Percentiles rank a stretch among this genome's conserved stretches.
phyloP scores from a whole-genome alignment of 2,797 vertebrate genomes.

The Pelobates cultripes region DNA sequence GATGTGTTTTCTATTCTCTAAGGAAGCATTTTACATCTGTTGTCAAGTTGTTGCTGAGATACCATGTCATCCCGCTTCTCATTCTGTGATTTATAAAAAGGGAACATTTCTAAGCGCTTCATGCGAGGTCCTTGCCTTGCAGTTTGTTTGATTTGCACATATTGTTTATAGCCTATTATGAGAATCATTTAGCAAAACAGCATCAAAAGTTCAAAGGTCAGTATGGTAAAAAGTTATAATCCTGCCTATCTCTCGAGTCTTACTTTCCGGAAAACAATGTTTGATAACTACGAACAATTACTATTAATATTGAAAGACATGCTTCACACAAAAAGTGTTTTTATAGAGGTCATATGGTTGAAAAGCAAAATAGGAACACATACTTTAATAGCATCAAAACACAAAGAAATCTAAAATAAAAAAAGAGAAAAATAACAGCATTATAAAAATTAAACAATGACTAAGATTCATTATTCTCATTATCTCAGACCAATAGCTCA shows the following conservation, averaged over 20 bases:
- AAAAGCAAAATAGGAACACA: neutral
- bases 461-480: too few species aligned
- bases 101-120: slow-evolving; percentile 58
- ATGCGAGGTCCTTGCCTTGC: slow-evolving; percentile 53
- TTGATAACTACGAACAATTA: neutral
- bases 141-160: slow-evolving; percentile 55
- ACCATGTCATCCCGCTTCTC: slow-evolving; percentile 64
- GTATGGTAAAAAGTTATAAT: slow-evolving; percentile 3
- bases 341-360: neutral
- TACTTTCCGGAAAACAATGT: neutral
- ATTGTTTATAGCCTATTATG: slow-evolving; percentile 47
- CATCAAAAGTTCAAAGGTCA: slow-evolving; percentile 44
- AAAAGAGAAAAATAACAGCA: neutral
- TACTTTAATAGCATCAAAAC: neutral
- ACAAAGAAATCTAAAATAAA: neutral
- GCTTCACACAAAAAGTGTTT: neutral
- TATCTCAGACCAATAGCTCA: too few species aligned
- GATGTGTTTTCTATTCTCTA: slow-evolving; percentile 63
- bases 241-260: neutral
- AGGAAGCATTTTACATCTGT: slow-evolving; percentile 71
- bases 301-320: neutral
- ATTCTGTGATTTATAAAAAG: slow-evolving; percentile 70
- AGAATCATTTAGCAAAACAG: slow-evolving; percentile 48
- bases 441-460: too few species aligned
- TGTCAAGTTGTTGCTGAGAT: slow-evolving; percentile 75